These are phyloP conservation scores for Oxytorus armatus DNA, from an alignment of 2,888 invertebrate genomes.

Conservation along the genomic window DNA sequence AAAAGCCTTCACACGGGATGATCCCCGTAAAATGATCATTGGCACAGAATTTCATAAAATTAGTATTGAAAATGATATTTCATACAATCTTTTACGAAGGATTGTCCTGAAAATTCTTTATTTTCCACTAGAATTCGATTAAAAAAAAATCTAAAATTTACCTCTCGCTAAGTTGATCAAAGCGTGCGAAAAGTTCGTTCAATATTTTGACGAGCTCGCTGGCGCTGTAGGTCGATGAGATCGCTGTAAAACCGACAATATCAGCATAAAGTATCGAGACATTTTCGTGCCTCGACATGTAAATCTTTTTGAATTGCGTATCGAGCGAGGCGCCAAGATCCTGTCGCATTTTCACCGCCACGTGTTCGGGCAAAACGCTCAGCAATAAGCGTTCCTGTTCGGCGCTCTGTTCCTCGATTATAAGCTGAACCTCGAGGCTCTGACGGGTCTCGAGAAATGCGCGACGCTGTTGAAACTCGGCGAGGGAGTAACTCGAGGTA, in stretches of 20 bases:
- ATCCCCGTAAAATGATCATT: too few relatives aligned
- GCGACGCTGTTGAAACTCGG: constrained; percentile 94
- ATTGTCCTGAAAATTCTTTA: neutral
- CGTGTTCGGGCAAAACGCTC: constrained; percentile 97
- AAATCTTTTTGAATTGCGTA: constrained; percentile 98
- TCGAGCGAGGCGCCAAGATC: constrained; percentile 94
- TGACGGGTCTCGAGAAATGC: constrained; percentile 96
- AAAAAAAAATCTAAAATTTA: constrained; percentile 66
- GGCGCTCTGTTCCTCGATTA: constrained; percentile 96
- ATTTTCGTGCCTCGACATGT: constrained; percentile 98
- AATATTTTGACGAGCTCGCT: constrained; percentile 98
- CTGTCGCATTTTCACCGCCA: constrained; percentile 98
- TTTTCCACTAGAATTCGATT: neutral
- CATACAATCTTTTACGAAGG: too few relatives aligned
- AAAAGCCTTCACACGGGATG: too few relatives aligned
- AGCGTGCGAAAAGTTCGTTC: constrained; percentile 97
- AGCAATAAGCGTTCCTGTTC: constrained; percentile 96
- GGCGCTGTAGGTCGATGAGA: constrained; percentile 97
- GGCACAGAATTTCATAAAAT: too few relatives aligned
- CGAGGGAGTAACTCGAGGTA: constrained; percentile 89
- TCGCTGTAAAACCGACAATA: constrained; percentile 98
- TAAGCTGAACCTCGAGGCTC: constrained; percentile 95
- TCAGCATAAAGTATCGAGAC: constrained; percentile 99
- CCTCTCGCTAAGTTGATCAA: constrained; percentile 91
- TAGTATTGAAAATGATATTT: too few relatives aligned